Conservation (phyloP, 2,888 invertebrate species). For the Ectemnius cavifrons region DNA sequence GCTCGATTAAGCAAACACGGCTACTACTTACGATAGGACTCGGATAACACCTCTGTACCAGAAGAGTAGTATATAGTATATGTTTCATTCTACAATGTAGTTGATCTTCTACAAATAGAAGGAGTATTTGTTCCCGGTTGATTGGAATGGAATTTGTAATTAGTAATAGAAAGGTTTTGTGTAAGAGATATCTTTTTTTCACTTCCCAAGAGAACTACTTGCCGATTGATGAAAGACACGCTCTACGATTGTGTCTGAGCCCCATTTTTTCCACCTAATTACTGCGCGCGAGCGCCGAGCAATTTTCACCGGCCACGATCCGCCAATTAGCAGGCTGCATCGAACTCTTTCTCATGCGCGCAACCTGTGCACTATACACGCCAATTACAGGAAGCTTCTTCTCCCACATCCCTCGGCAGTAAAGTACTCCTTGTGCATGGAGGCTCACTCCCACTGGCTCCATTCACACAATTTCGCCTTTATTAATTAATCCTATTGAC, state of each 20-base stretch:
- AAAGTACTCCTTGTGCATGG: slow-evolving; percentile 29
- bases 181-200: no score
- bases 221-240: no score
- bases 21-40: no score
- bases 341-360: slow-evolving; percentile 53
- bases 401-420: slow-evolving; percentile 38
- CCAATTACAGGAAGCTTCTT: slow-evolving; percentile 54
- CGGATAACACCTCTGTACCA: no score
- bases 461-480: slow-evolving; percentile 40
- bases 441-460: slow-evolving; percentile 32
- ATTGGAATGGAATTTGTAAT: no score
- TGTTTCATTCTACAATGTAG: no score
- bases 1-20: slow-evolving; percentile 4
- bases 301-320: slow-evolving; percentile 47
- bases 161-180: no score
- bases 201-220: no score
- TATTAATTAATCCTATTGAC: slow-evolving; percentile 46
- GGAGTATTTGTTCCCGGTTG: no score
- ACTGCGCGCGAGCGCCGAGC: slow-evolving; percentile 24
- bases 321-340: slow-evolving; percentile 54
- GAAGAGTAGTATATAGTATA: no score
- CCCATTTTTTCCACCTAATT: slow-evolving; percentile 44
- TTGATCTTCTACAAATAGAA: no score
- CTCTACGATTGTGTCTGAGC: slow-evolving; percentile 31
- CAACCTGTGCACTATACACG: slow-evolving; percentile 20